Evolutionary conservation across 2,113 vertebrate genomes (phyloP).

Genomic region (Myiagra hebetior): DNA sequence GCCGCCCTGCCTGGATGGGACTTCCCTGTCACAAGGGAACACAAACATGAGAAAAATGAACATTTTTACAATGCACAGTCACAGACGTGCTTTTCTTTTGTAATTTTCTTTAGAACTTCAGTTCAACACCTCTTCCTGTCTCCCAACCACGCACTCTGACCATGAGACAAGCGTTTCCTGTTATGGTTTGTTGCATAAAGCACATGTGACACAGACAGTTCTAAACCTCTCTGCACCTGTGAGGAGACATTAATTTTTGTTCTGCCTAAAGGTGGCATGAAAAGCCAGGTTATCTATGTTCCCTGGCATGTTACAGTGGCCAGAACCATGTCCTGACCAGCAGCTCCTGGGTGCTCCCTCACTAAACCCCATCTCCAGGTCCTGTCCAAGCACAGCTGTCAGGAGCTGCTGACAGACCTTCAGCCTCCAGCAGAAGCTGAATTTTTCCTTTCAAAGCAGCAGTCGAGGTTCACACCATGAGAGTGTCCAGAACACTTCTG

Average conservation of each 20-base stretch:
- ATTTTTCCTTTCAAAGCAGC: not conserved
- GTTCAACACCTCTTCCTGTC: not conserved
- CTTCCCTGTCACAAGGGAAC: not conserved
- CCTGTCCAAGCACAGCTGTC: not conserved
- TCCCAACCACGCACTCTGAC: not conserved
- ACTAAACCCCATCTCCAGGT: not conserved
- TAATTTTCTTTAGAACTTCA: not conserved
- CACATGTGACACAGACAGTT: accelerated
- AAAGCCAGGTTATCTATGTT: accelerated
- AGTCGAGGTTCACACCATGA: not conserved
- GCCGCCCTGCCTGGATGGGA: not conserved
- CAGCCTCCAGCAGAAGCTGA: not conserved
- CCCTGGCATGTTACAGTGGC: not conserved
- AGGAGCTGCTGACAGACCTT: not conserved
- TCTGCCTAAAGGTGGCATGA: not conserved
- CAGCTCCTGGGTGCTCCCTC: not conserved
- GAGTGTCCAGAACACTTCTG: not conserved
- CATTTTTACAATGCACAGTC: not conserved
- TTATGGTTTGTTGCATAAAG: not conserved
- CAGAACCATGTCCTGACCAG: not conserved
- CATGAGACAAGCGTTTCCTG: not conserved
- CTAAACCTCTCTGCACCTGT: not conserved
- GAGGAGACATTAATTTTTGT: not conserved
- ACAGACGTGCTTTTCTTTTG: not conserved
- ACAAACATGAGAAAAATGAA: not conserved